phyloP scores from a whole-genome alignment of 2,888 invertebrate genomes.

The Clostera curtula region DNA sequence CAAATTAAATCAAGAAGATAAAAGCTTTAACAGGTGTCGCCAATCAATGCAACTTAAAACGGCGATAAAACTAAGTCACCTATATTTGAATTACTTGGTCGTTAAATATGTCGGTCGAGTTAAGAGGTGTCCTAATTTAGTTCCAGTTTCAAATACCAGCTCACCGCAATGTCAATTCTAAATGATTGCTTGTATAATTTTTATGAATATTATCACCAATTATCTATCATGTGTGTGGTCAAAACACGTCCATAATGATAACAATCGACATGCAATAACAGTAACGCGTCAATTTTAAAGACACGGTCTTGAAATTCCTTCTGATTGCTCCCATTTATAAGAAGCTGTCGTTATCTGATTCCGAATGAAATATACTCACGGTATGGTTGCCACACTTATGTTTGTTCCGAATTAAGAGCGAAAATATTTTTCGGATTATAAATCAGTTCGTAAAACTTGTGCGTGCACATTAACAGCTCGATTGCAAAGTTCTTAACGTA shows the following conservation, averaged over 20 bases:
- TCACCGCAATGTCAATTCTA: slow-evolving; percentile 13
- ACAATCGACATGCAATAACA: slow-evolving; percentile 5
- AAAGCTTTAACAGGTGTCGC: too few relatives aligned
- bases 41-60: too few relatives aligned
- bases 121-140: slow-evolving; percentile 15
- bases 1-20: too few relatives aligned
- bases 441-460: too few relatives aligned
- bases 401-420: background rate
- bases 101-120: slow-evolving; percentile 6
- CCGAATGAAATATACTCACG: slow-evolving; percentile 8
- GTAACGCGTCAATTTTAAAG: slow-evolving; percentile 2
- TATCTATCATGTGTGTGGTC: slow-evolving; percentile 8
- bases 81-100: background rate
- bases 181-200: slow-evolving; percentile 9
- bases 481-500: too few relatives aligned
- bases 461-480: too few relatives aligned
- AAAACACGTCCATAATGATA: slow-evolving; percentile 7
- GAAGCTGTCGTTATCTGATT: slow-evolving; percentile 19
- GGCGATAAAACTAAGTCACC: too few relatives aligned
- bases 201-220: slow-evolving; percentile 12
- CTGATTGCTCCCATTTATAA: slow-evolving; percentile 18
- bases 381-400: slow-evolving; percentile 7
- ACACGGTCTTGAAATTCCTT: slow-evolving; percentile 14
- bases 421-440: too few relatives aligned
- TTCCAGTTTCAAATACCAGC: slow-evolving; percentile 21